Percentiles rank a stretch among this genome's conserved stretches.
Evolutionary conservation across 1,140 invertebrate species (phyloP).

Genomic region (Caenorhabditis brenneri): DNA sequence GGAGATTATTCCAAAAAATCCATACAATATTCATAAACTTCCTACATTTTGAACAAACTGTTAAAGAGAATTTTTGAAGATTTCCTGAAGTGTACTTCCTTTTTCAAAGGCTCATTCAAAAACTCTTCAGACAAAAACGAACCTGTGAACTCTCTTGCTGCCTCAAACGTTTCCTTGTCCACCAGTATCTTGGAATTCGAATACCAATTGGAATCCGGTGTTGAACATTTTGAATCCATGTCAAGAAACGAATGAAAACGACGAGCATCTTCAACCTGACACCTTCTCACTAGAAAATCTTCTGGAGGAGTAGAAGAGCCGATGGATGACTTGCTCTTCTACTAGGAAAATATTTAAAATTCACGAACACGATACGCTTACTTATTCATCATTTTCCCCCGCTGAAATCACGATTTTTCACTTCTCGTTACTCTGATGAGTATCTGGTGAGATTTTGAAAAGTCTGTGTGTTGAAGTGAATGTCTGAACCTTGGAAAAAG

Average conservation of each 20-base stretch:
- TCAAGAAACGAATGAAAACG: background rate
- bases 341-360: background rate
- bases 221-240: conserved; percentile 2
- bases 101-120: no score
- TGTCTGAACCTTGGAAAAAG: background rate
- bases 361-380: conserved; percentile 18
- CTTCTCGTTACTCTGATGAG: background rate
- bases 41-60: no score
- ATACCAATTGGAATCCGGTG: background rate
- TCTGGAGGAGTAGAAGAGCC: background rate
- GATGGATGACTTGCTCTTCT: background rate
- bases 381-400: conserved; percentile 12
- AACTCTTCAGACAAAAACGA: background rate
- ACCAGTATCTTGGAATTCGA: background rate
- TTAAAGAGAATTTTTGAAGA: conserved; percentile 2
- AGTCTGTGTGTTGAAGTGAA: background rate
- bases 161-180: background rate
- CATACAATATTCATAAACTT: no score
- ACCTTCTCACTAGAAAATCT: no score
- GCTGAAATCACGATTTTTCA: background rate
- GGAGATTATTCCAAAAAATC: no score
- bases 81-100: background rate
- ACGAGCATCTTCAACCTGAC: background rate
- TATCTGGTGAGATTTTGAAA: background rate
- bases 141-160: conserved; percentile 27